These are phyloP conservation scores for Lasioglossum malachurum DNA, from an alignment of 2,888 invertebrate species.

Conservation along the genomic window DNA sequence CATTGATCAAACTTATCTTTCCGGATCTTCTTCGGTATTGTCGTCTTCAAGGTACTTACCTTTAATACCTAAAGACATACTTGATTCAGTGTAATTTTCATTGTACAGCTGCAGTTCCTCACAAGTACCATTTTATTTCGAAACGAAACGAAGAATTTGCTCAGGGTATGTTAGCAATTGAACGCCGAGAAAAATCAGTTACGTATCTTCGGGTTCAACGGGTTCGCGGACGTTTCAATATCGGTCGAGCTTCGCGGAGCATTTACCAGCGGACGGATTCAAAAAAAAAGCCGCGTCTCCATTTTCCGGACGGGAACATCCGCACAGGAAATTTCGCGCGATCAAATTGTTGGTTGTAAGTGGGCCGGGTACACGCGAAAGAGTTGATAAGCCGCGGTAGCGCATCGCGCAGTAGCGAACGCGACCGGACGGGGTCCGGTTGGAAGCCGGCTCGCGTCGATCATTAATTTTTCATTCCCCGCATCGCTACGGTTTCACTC, in stretches of 20 bases:
- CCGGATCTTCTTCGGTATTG: neutral
- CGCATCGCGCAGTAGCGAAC: neutral
- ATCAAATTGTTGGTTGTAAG: slow-evolving; percentile 40
- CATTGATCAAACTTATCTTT: neutral
- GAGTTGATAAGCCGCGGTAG: slow-evolving; percentile 48
- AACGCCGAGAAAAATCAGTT: neutral
- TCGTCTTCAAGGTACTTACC: neutral
- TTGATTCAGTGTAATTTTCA: neutral
- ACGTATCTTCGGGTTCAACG: neutral
- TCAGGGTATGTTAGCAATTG: neutral
- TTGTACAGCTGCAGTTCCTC: neutral
- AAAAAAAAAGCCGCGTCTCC: neutral
- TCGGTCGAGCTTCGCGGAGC: neutral
- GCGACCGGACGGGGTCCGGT: neutral
- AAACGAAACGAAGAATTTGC: too few relatives aligned
- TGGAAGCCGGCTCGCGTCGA: slow-evolving; percentile 43
- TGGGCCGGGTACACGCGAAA: slow-evolving; percentile 16
- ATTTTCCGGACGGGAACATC: neutral
- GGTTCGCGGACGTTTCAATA: neutral
- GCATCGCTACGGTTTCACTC: slow-evolving; percentile 65
- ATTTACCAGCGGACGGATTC: neutral
- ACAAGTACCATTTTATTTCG: too few relatives aligned
- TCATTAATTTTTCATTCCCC: slow-evolving; percentile 70
- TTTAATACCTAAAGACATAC: neutral
- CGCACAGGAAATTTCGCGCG: slow-evolving; percentile 9